Evolutionary conservation across 2,113 vertebrate genomes (phyloP).

Genomic region (Anoplopoma fimbria): DNA sequence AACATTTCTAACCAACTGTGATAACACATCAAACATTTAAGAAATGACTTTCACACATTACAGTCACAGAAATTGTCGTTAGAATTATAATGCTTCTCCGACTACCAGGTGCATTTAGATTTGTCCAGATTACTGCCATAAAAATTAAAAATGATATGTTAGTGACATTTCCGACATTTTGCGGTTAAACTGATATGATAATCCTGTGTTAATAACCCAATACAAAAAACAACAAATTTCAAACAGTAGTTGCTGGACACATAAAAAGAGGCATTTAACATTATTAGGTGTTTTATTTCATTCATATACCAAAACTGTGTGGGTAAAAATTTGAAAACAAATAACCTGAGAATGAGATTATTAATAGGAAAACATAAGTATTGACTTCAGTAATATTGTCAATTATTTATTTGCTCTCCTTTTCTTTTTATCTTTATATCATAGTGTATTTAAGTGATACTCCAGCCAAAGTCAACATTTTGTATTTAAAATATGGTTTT

Average conservation of each 20-base stretch:
- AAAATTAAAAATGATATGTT: slow-evolving; percentile 7
- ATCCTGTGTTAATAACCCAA: not conserved
- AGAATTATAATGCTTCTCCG: slow-evolving; percentile 12
- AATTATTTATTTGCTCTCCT: not conserved
- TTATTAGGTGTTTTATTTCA: slow-evolving; percentile 28
- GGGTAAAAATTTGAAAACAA: slow-evolving; percentile 26
- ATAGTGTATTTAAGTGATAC: not conserved
- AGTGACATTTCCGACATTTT: not conserved
- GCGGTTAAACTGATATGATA: not conserved
- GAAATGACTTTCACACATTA: slow-evolving; percentile 23
- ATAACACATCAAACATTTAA: slow-evolving; percentile 24
- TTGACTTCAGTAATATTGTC: not conserved
- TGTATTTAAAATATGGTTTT: not conserved
- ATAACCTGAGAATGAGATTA: slow-evolving; percentile 23
- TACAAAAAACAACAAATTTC: not conserved
- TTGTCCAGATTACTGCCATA: not conserved
- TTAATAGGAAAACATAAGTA: not conserved
- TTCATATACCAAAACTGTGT: slow-evolving; percentile 22
- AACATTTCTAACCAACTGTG: slow-evolving; percentile 10
- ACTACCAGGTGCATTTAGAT: slow-evolving; percentile 14
- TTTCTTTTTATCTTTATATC: not conserved
- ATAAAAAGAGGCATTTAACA: not conserved
- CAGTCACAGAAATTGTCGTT: not conserved
- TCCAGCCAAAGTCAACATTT: not conserved
- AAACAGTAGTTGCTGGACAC: not conserved